phyloP scores from a whole-genome alignment of 2,113 vertebrate species.

The Colius striatus region DNA sequence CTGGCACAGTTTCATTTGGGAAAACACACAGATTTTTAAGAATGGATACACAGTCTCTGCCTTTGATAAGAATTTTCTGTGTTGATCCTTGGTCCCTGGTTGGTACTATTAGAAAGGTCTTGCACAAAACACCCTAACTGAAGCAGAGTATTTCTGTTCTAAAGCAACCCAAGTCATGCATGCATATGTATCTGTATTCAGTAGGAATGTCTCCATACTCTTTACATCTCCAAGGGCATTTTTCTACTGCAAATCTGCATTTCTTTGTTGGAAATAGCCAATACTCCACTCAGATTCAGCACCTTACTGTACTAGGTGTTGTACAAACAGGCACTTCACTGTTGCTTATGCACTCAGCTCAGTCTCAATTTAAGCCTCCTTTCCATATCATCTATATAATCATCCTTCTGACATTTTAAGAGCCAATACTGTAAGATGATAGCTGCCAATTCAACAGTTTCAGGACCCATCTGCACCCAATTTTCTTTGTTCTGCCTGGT shows the following conservation, averaged over 20 bases:
- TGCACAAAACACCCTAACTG: not conserved
- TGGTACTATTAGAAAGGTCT: not conserved
- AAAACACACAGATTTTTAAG: not conserved
- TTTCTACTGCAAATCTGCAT: not conserved
- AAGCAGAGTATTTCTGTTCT: not conserved
- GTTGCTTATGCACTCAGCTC: not conserved
- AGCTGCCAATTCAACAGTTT: not conserved
- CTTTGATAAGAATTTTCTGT: not conserved
- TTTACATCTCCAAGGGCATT: not conserved
- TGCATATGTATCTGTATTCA: not conserved
- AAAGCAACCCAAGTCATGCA: not conserved
- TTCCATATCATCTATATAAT: not conserved
- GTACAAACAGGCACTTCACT: rapidly evolving
- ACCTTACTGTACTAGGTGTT: not conserved
- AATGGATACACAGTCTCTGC: not conserved
- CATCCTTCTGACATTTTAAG: not conserved
- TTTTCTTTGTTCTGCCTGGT: not conserved
- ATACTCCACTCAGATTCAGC: not conserved
- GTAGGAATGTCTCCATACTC: not conserved
- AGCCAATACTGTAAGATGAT: not conserved
- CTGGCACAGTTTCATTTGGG: not conserved
- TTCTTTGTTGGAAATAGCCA: not conserved
- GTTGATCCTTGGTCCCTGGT: not conserved
- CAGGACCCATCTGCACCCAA: not conserved
- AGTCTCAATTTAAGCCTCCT: not conserved